Base-by-base conservation (phyloP, 2,888 invertebrate species). In the Tetragonula carbonaria region DNA sequence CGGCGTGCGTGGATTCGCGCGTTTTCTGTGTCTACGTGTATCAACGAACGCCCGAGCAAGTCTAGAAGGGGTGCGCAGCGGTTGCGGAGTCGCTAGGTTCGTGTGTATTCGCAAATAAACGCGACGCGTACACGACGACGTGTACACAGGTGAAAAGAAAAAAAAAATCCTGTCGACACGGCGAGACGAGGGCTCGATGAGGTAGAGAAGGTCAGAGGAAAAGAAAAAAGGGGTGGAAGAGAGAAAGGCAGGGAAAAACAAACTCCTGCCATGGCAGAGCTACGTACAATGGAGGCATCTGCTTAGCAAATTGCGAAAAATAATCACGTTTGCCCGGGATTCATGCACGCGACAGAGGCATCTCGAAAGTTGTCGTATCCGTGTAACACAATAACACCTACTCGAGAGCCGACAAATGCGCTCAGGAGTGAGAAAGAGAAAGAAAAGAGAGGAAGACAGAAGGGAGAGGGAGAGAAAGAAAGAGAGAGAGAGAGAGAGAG, bases 251-350 rank as follows among this genome's bases (percentile, higher is more conserved):
- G 66, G 55, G 67, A 77, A 82, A 82, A 80, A 86, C 82, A 86
- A 88, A 89, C 85, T 84, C 81, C 82, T 82, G 82, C 79, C 82
- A 23, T 38, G 82, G 76, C 81, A 78, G 75, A 65, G 71, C 38
- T 33, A 51, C 65, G 75, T 70, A 92, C 92, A 92, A 92, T 92
- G 78, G 80, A 79, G 87, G 90, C 90, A 93, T 93, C 92, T 93
- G 92, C 92, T 94, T 92, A 92, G 92, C 91, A 93, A 92, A 93
- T 93, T 92, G 92, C 92, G 87, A 93, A 92, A 93, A 93, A 93
- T 94, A 94, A 94, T 93, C 92, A 93, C 91, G 93, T 93, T 93
- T 92, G 82, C 91, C 83, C 90, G 91, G 89, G 83, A 87, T 81
- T 62, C 84, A 80, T 73, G 79, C n/a, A 50, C 66, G 67, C 68